phyloP scores from a whole-genome alignment of 2,888 invertebrate species.

The Stomorhina lunata region DNA sequence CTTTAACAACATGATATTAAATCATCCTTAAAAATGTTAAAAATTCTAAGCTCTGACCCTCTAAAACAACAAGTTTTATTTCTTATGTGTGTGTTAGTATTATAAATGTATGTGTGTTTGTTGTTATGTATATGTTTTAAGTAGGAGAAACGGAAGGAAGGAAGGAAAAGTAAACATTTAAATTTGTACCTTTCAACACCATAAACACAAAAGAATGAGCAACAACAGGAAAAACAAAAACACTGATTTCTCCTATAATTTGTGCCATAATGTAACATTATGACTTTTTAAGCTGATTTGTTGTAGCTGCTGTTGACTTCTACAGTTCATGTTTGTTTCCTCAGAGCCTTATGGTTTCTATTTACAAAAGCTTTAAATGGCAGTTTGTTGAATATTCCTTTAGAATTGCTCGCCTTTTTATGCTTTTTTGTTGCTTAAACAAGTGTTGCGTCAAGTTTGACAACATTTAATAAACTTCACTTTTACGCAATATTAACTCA shows the following conservation, averaged over 20 bases:
- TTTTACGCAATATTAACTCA: conserved; percentile 68
- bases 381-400: background rate
- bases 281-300: conserved; percentile 30
- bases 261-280: conserved; percentile 19
- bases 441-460: conserved; percentile 61
- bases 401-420: background rate
- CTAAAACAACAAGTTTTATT: background rate
- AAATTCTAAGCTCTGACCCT: conserved; percentile 1
- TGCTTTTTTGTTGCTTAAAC: conserved; percentile 17
- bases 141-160: background rate
- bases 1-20: conserved; percentile 12
- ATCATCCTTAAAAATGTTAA: conserved; percentile 31
- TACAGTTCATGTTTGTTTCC: background rate
- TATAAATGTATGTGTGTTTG: background rate
- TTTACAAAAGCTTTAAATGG: conserved; percentile 11
- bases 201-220: conserved; percentile 22
- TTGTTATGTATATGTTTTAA: background rate
- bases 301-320: background rate
- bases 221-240: no score
- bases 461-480: conserved; percentile 64
- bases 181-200: conserved; percentile 48
- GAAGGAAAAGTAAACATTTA: no score
- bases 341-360: background rate
- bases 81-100: conserved; percentile 2
- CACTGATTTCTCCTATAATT: background rate